A percentile compares a stretch with the other conserved stretches of the same genome.
These are phyloP conservation scores for Lasioglossum albipes DNA, from an alignment of 1,140 invertebrate species.

Conservation along the genomic window DNA sequence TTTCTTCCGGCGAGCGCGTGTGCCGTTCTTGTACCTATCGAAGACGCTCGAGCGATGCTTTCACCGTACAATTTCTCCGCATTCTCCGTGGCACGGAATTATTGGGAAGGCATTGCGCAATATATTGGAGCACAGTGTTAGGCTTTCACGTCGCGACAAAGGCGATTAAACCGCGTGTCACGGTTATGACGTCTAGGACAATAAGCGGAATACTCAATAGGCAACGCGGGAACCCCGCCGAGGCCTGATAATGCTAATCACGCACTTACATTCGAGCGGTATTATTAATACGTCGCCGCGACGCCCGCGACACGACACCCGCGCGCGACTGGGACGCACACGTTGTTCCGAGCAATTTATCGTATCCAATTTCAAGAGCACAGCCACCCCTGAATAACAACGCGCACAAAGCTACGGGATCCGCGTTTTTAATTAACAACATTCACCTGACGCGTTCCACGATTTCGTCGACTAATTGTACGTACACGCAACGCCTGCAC, in stretches of 20 bases:
- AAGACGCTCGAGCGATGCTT: constrained; percentile 33
- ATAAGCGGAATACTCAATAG: constrained; percentile 42
- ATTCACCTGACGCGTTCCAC: not conserved
- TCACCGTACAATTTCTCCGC: constrained; percentile 33
- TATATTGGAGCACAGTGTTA: constrained; percentile 45
- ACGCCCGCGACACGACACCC: not conserved
- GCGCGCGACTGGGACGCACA: constrained; percentile 3
- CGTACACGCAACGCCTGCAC: too few relatives aligned
- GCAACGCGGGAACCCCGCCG: not conserved
- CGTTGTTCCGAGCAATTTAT: constrained; percentile 32
- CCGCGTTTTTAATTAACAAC: constrained; percentile 3
- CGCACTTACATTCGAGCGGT: constrained; percentile 32
- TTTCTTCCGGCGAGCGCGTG: constrained; percentile 9
- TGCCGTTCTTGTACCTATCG: constrained; percentile 54
- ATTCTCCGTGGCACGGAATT: constrained; percentile 53
- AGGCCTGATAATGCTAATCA: constrained; percentile 44
- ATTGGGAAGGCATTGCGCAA: constrained; percentile 58
- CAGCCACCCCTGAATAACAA: constrained; percentile 16
- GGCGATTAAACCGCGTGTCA: constrained; percentile 55
- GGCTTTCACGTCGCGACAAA: constrained; percentile 50
- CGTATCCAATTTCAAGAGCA: constrained; percentile 23
- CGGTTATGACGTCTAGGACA: constrained; percentile 37
- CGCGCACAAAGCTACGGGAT: not conserved
- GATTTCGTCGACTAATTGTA: not conserved
- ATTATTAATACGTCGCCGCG: constrained; percentile 38